Evolutionary conservation across 2,888 invertebrate genomes (phyloP), one percentile per base, ranked within the genome.

Genomic region (Phasia obesa): DNA sequence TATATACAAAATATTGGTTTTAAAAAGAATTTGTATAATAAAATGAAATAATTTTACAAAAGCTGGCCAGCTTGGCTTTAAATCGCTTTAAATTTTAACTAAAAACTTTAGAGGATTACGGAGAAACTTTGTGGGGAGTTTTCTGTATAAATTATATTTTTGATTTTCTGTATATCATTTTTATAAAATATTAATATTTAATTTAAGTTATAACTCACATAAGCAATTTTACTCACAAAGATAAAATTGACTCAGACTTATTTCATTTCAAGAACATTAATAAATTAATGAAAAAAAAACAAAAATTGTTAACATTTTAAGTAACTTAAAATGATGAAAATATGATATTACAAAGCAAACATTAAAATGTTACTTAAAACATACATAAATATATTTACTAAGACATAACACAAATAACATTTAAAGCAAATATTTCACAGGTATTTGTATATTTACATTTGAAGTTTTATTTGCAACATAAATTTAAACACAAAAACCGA

Each of bases 291-390:
- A n/a, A 55, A 55, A 11, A 55, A 31, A 55, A 55, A 31, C 17
- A 9, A 7, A 31, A 31, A 31, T 31, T 55, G 55, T 55, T 55
- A 55, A 55, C 31, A 55, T 55, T 55, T 55, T 2, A 31, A 55
- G 27, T 19, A 19, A 31, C 17, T 17, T 9, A 17, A 19, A 17
- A 31, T 17, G 55, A 27, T 25, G 5, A 55, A 27, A 31, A 2
- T 55, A 55, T 27, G 27, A 7, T 11, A 27, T 55, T 55, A 19
- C 27, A 27, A n/a, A 31, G 31, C n/a, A 7, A 55, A 55, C 5
- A 55, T 19, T 55, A 15, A 17, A 31, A 11, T 15, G 15, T 15
- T 42, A 42, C 0, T 35, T 11, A 35, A 31, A 31, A 38, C 2
- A 38, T 13, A 38, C 11, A 15, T 15, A 15, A 2, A 38, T 15